A percentile compares a stretch with the other conserved stretches of the same genome.
Conservation (phyloP, 1,140 invertebrate species). For the Drosophila virilis region DNA sequence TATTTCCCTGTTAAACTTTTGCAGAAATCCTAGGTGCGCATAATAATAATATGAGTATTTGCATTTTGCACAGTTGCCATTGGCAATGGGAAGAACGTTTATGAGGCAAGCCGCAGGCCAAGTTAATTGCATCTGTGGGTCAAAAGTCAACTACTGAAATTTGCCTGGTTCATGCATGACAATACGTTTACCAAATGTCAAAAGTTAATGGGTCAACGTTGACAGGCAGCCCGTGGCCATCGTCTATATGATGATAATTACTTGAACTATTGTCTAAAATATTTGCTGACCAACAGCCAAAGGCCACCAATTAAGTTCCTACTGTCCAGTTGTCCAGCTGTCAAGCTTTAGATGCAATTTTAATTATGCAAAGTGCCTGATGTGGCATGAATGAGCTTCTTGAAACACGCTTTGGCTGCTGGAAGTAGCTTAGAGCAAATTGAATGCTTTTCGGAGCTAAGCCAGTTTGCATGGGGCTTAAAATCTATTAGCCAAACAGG, state of each 20-base stretch:
- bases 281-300: conserved; percentile 30
- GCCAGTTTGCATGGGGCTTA: conserved; percentile 28
- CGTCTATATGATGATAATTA: conserved; percentile 35
- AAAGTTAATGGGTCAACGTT: conserved; percentile 11
- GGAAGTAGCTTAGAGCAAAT: conserved; percentile 24
- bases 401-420: conserved; percentile 1
- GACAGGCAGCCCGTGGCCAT: neutral
- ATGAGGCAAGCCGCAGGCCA: conserved; percentile 11
- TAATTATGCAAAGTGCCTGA: conserved; percentile 56
- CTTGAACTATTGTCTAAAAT: conserved; percentile 14
- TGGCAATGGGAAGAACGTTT: conserved; percentile 10
- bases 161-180: neutral
- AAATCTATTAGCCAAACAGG: conserved; percentile 20
- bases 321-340: neutral
- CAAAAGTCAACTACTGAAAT: conserved; percentile 2
- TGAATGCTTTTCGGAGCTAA: conserved; percentile 22
- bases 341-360: conserved; percentile 31
- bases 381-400: conserved; percentile 20
- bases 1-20: conserved; percentile 27
- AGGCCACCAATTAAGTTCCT: conserved; percentile 25
- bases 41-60: conserved; percentile 11
- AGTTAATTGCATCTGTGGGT: conserved; percentile 35
- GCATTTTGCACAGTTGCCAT: neutral
- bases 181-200: conserved; percentile 19
- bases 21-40: conserved; percentile 18